Evolutionary conservation across 2,113 vertebrate species (phyloP).

Genomic region (Felis chaus): DNA sequence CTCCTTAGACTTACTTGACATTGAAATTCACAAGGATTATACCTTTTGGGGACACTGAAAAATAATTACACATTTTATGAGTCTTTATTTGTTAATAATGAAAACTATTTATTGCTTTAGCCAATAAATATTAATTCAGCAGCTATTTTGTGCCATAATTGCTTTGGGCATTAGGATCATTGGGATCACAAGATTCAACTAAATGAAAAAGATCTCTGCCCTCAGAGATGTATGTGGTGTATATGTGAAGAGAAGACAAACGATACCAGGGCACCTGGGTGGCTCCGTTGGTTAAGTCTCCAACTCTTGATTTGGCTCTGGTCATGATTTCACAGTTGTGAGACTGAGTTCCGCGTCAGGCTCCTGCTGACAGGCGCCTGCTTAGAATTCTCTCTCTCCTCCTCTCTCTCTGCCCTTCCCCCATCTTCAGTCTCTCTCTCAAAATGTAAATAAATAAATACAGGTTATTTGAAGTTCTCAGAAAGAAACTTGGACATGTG

Average conservation of each 20-base stretch:
- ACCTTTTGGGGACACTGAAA: background rate
- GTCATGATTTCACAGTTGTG: too few relatives aligned
- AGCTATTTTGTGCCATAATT: background rate
- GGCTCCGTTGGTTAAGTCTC: too few relatives aligned
- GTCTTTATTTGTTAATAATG: background rate
- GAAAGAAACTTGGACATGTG: background rate
- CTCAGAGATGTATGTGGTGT: background rate
- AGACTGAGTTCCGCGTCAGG: too few relatives aligned
- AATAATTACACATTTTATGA: background rate
- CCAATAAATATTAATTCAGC: background rate
- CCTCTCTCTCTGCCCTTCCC: too few relatives aligned
- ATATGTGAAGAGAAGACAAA: background rate
- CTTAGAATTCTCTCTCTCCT: too few relatives aligned
- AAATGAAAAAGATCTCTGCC: background rate
- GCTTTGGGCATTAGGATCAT: background rate
- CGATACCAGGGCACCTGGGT: too few relatives aligned
- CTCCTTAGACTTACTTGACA: background rate
- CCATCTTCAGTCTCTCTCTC: too few relatives aligned
- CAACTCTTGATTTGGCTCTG: too few relatives aligned
- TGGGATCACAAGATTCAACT: background rate
- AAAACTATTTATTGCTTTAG: background rate
- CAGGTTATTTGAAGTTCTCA: background rate
- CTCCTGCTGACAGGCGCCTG: too few relatives aligned
- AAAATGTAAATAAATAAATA: too few relatives aligned
- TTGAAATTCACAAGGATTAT: background rate